Base-by-base conservation (phyloP, 2,888 invertebrate genomes). In the Cotesia congregata region DNA sequence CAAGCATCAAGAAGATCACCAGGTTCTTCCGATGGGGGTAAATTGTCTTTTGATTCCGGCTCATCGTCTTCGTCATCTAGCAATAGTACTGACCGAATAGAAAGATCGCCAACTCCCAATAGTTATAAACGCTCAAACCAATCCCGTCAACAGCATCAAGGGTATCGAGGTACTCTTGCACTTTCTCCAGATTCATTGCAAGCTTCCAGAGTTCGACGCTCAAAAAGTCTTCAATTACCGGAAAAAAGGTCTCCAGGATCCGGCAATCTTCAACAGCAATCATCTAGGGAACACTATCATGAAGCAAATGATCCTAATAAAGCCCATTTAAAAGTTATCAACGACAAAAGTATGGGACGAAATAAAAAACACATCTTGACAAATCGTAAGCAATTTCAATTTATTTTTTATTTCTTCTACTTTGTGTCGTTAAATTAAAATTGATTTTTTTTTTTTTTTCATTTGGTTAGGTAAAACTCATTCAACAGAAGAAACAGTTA, bases 161-260 rank as follows among this genome's bases (percentile, higher is more conserved):
- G 75, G 7, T 82, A 85, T 3, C 84, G 87, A 40, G 86, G 85
- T 41, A 73, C 77, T 5, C 77, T 84, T 12, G 83, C 84, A 40
- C 80, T 82, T 12, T 87, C 87, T 0, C 87, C 88, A 0, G 88
- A 88, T 59, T 87, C 87, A 2, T 81, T 87, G 70, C 86, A 88
- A 75, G 75, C 73, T 12, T 86, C 87, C 12, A 81, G 91, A 71
- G 92, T 92, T 12, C 83, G 91, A 78, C 87, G 92, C 39, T 92
- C 92, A 0, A 91, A 93, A 83, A 93, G 93, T 80, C 90, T 94
- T 39, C 93, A 94, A 83, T 88, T 93, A 39, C 93, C 92, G 0
- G 93, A 93, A 83, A 90, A 90, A 80, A 90, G 91, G 60, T 92
- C 92, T 0, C 91, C 92, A 0, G 91, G 86, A 15, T 81, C 84